Evolutionary conservation across 2,888 invertebrate species (phyloP).

Genomic region (Euproctis similis): DNA sequence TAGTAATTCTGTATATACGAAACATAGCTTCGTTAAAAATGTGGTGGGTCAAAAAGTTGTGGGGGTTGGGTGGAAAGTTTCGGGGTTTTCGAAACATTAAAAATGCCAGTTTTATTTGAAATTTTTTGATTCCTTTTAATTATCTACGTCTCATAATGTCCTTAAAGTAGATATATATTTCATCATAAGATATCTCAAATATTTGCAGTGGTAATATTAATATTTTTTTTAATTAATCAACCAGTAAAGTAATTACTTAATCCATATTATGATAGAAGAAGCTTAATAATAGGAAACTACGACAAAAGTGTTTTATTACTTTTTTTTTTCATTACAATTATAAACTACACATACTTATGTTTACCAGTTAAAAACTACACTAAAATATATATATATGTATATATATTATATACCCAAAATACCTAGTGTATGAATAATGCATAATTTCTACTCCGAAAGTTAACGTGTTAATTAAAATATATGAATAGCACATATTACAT

Average conservation of each 20-base stretch:
- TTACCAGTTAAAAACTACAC: slow-evolving; percentile 75
- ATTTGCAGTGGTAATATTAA: slow-evolving; percentile 77
- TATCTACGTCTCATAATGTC: slow-evolving; percentile 78
- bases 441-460: slow-evolving; percentile 72
- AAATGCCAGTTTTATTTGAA: slow-evolving; percentile 72
- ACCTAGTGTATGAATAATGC: slow-evolving; percentile 76
- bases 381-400: slow-evolving; percentile 41
- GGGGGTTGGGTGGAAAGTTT: too few species aligned
- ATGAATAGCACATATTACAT: slow-evolving; percentile 72
- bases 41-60: slow-evolving; percentile 35
- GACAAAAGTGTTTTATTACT: slow-evolving; percentile 65
- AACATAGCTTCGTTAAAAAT: too few species aligned
- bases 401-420: slow-evolving; percentile 71
- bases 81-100: slow-evolving; percentile 62
- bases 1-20: too few species aligned
- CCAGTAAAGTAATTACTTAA: slow-evolving; percentile 74
- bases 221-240: slow-evolving; percentile 73
- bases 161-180: slow-evolving; percentile 77
- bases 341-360: slow-evolving; percentile 74
- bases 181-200: slow-evolving; percentile 77
- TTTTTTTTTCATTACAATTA: slow-evolving; percentile 73
- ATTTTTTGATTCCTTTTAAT: slow-evolving; percentile 77
- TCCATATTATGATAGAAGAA: slow-evolving; percentile 75
- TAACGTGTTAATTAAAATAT: slow-evolving; percentile 64
- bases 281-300: slow-evolving; percentile 76